A percentile compares a stretch with the other conserved stretches of the same genome.
Evolutionary conservation across 1,140 invertebrate species (phyloP).

Genomic region (Lethrus apterus): DNA sequence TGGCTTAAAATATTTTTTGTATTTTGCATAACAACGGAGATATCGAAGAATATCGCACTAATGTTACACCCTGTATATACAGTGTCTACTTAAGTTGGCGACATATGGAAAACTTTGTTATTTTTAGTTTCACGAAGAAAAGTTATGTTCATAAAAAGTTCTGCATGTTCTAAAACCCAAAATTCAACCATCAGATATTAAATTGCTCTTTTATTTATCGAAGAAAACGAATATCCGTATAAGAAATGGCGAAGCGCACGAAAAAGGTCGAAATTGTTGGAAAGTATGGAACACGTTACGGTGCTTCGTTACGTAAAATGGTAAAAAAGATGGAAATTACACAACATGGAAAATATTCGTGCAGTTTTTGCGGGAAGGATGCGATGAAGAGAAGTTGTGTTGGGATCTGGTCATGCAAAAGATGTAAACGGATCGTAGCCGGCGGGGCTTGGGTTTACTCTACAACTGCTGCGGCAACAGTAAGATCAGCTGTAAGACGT

Average conservation of each 20-base stretch:
- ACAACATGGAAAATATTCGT: conserved; percentile 98
- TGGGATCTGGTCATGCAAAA: conserved; percentile 96
- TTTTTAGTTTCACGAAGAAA: too few species aligned
- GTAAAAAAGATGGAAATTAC: conserved; percentile 99
- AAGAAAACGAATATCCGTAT: too few species aligned
- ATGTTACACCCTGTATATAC: too few species aligned
- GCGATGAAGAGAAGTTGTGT: conserved; percentile 96
- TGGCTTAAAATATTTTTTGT: too few species aligned
- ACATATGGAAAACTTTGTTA: too few species aligned
- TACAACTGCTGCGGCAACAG: conserved; percentile 91
- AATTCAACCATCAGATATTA: too few species aligned
- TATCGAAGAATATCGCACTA: too few species aligned
- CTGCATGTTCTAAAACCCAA: too few species aligned
- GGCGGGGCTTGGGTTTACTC: conserved; percentile 96
- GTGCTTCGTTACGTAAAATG: conserved; percentile 99
- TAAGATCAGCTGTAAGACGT: conserved; percentile 90
- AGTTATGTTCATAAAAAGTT: too few species aligned
- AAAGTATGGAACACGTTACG: conserved; percentile 99
- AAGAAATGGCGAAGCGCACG: conserved; percentile 99
- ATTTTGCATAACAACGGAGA: too few species aligned
- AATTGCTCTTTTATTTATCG: too few species aligned
- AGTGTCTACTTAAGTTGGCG: too few species aligned
- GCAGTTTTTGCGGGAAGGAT: conserved; percentile 99
- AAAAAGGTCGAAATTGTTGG: conserved; percentile 99
- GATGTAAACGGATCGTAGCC: conserved; percentile 92